Evolutionary conservation across 2,113 vertebrate genomes (phyloP).

Genomic region (Leiothrix lutea): DNA sequence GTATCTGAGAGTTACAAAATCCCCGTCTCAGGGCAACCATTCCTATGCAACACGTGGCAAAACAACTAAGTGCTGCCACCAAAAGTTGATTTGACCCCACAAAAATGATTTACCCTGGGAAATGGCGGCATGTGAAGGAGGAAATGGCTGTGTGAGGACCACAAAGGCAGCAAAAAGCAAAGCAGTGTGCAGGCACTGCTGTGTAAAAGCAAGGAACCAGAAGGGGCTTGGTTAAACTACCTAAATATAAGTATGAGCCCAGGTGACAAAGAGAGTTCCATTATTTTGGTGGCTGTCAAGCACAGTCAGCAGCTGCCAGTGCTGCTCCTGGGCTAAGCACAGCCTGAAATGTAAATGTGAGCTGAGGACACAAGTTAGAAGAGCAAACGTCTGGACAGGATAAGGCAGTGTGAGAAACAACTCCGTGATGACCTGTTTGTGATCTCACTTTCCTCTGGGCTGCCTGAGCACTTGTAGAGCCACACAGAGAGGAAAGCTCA

Average conservation of each 20-base stretch:
- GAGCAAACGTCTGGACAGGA: neutral
- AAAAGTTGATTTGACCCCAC: slow-evolving; percentile 40
- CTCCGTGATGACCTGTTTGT: neutral
- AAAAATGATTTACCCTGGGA: slow-evolving; percentile 37
- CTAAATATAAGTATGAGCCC: neutral
- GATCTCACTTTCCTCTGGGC: neutral
- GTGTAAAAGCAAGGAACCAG: neutral
- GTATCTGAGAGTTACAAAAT: slow-evolving; percentile 44
- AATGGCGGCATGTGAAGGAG: neutral
- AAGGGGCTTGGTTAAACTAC: neutral
- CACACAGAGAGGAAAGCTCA: neutral
- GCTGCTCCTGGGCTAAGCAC: neutral
- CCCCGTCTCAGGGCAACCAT: slow-evolving; percentile 59
- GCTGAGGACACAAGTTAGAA: neutral
- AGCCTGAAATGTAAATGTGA: neutral
- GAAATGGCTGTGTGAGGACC: neutral
- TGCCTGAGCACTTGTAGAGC: neutral
- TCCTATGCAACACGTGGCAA: slow-evolving; percentile 15
- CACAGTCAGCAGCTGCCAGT: neutral
- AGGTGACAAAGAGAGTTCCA: neutral
- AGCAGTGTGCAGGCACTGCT: neutral
- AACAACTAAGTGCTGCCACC: slow-evolving; percentile 28
- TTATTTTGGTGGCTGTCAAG: neutral
- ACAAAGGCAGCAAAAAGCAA: neutral
- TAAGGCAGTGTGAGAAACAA: neutral